These are phyloP conservation scores for Desoria tigrina DNA, from an alignment of 2,888 invertebrate species.

Conservation along the genomic window DNA sequence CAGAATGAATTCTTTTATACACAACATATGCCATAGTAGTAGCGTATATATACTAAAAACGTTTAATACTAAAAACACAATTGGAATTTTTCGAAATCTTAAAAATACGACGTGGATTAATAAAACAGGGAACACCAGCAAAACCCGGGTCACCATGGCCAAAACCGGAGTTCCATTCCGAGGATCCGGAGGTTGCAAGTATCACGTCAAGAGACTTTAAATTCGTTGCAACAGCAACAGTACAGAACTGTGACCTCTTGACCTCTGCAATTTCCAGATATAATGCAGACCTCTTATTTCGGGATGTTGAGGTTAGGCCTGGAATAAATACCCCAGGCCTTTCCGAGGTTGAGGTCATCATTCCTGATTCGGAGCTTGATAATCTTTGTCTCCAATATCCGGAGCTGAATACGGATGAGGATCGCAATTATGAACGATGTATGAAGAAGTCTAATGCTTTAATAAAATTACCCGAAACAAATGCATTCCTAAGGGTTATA, in stretches of 20 bases:
- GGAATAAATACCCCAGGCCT: constrained; percentile 26
- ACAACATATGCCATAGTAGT: not conserved
- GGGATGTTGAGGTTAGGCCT: constrained; percentile 19
- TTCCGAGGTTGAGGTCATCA: constrained; percentile 29
- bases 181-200: constrained; percentile 12
- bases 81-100: too few relatives aligned
- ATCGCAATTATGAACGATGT: constrained; percentile 36
- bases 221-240: constrained; percentile 23
- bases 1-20: not conserved
- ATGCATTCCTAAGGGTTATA: too few relatives aligned
- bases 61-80: too few relatives aligned
- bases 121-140: constrained; percentile 35
- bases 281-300: constrained; percentile 37
- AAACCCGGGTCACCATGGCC: constrained; percentile 50
- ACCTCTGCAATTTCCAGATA: constrained; percentile 42
- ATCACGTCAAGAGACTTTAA: constrained; percentile 26
- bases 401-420: constrained; percentile 28
- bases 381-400: constrained; percentile 43
- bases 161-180: constrained; percentile 26
- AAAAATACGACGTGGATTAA: too few relatives aligned
- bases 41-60: too few relatives aligned
- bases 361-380: constrained; percentile 13
- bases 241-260: constrained; percentile 44
- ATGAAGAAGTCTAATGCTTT: constrained; percentile 5
- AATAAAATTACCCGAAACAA: too few relatives aligned